These are phyloP conservation scores for Microplitis manilae DNA, from an alignment of 2,888 invertebrate genomes.

Conservation along the genomic window DNA sequence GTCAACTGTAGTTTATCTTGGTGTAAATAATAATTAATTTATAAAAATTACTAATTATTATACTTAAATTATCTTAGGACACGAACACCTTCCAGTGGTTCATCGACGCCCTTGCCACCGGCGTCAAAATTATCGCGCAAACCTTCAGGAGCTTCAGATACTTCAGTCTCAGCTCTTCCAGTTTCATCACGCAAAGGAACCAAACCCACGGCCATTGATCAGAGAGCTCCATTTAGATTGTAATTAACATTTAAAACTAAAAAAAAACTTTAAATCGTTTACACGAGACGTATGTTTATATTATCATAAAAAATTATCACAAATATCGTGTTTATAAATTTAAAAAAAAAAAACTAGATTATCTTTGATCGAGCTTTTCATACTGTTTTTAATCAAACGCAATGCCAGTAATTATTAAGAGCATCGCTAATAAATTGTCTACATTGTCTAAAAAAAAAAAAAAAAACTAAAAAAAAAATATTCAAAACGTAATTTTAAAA, in stretches of 20 bases:
- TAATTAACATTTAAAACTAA: slow-evolving; percentile 54
- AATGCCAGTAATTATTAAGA: slow-evolving; percentile 22
- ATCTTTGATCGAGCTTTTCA: slow-evolving; percentile 25
- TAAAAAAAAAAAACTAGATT: background rate
- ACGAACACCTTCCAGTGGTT: slow-evolving; percentile 82
- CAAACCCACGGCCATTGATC: slow-evolving; percentile 69
- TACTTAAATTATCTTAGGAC: slow-evolving; percentile 73
- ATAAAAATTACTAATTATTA: background rate
- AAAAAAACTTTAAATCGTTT: slow-evolving; percentile 17
- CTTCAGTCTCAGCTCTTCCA: slow-evolving; percentile 73
- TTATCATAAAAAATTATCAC: background rate
- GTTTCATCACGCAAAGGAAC: slow-evolving; percentile 73
- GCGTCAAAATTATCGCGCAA: slow-evolving; percentile 78
- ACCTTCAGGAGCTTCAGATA: slow-evolving; percentile 81
- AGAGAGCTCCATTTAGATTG: slow-evolving; percentile 70
- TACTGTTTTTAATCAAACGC: slow-evolving; percentile 34
- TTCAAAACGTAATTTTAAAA: background rate
- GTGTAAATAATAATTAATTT: slow-evolving; percentile 7
- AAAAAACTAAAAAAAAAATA: slow-evolving; percentile 5
- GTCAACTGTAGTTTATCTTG: background rate
- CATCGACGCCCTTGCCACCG: slow-evolving; percentile 81
- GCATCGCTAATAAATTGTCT: slow-evolving; percentile 14
- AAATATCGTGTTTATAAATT: background rate
- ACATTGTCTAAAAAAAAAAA: slow-evolving; percentile 24
- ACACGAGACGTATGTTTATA: slow-evolving; percentile 12